Evolutionary conservation across 2,797 vertebrate species (phyloP).

Genomic region (Xenentodon cancila): DNA sequence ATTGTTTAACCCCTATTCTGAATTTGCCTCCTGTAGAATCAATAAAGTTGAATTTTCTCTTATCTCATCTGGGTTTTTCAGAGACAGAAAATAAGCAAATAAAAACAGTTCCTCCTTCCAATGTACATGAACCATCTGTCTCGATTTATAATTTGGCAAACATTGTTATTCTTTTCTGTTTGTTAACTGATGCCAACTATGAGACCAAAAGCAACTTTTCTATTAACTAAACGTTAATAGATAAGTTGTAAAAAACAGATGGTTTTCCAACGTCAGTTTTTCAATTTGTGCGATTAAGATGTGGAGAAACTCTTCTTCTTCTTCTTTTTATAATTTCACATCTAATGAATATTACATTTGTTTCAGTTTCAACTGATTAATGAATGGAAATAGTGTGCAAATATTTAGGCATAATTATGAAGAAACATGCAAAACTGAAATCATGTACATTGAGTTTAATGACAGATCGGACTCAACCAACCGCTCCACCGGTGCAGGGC

Average conservation of each 20-base stretch:
- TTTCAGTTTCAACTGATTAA: conserved; percentile 30
- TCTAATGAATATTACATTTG: conserved; percentile 11
- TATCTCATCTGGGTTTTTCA: too few species aligned
- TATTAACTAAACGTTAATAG: too few species aligned
- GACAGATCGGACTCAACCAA: background rate
- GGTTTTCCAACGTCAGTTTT: background rate
- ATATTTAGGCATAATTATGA: conserved; percentile 16
- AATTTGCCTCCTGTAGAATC: too few species aligned
- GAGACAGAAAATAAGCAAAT: too few species aligned
- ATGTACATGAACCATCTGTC: background rate
- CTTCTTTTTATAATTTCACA: too few species aligned
- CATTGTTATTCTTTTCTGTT: background rate
- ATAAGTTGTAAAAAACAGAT: too few species aligned
- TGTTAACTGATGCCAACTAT: background rate
- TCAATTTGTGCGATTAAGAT: conserved; percentile 12
- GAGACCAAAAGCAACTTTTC: too few species aligned
- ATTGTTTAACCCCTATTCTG: too few species aligned
- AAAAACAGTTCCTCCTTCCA: too few species aligned
- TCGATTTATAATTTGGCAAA: background rate
- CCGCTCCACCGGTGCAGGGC: conserved; percentile 4
- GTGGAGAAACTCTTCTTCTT: background rate
- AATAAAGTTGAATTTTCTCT: too few species aligned
- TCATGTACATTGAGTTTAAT: conserved; percentile 7
- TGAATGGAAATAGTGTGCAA: conserved; percentile 28
- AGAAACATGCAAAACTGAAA: conserved; percentile 15